A percentile compares a stretch with the other conserved stretches of the same genome.
Conservation (phyloP, 2,113 vertebrate genomes). For the Mesoclemmys tuberculata region DNA sequence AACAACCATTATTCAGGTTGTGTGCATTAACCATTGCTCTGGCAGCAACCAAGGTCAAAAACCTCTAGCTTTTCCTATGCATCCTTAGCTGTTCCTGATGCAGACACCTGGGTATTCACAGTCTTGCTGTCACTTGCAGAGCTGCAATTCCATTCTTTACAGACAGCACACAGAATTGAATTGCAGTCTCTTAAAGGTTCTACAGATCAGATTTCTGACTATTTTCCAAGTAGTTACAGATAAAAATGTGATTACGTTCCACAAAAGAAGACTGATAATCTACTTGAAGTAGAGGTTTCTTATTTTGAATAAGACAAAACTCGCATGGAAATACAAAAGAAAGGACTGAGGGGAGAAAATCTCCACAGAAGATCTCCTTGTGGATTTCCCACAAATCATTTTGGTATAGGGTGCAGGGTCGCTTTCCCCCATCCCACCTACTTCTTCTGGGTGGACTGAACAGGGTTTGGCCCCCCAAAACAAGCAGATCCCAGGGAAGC, state of each 20-base stretch:
- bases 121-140: slow-evolving; percentile 3
- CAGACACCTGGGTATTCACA: slow-evolving; percentile 33
- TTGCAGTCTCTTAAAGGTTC: slow-evolving; percentile 10
- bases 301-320: neutral
- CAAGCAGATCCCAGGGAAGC: neutral
- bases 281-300: neutral
- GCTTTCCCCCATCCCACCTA: neutral
- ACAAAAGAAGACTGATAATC: neutral
- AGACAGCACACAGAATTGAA: neutral
- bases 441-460: neutral
- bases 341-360: neutral
- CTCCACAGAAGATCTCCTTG: neutral
- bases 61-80: slow-evolving; percentile 35
- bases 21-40: neutral
- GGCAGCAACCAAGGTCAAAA: slow-evolving; percentile 53
- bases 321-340: neutral
- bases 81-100: neutral
- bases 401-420: neutral
- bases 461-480: neutral
- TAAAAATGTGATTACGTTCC: neutral
- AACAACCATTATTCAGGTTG: neutral
- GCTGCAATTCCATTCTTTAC: slow-evolving; percentile 18
- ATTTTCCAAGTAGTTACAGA: neutral
- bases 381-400: neutral
- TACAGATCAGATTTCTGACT: slow-evolving; percentile 3